These are phyloP conservation scores for Tragelaphus oryx DNA, from an alignment of 2,797 vertebrate genomes.

Conservation along the genomic window DNA sequence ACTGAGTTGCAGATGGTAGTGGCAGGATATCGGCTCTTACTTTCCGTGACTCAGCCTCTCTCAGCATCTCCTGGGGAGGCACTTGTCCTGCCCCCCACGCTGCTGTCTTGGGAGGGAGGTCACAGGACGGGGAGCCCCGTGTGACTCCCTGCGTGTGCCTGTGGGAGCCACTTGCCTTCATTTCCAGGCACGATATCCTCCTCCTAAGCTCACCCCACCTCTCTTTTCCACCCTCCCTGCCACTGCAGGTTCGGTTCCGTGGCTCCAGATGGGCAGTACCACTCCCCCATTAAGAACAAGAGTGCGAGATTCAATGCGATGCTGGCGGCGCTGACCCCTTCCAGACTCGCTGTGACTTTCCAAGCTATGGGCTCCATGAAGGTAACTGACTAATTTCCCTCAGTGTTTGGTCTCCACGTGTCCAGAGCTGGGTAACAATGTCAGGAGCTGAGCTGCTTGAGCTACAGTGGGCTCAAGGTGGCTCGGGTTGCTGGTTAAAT, in stretches of 20 bases:
- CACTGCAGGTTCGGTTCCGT: conserved; percentile 76
- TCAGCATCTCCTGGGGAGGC: not conserved
- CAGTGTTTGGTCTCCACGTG: not conserved
- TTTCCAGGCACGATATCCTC: not conserved
- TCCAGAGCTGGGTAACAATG: not conserved
- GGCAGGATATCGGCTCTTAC: not conserved
- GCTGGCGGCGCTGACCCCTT: conserved; percentile 74
- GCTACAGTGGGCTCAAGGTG: not conserved
- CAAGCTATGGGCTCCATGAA: conserved; percentile 76
- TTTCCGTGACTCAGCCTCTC: not conserved
- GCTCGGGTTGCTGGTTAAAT: not conserved
- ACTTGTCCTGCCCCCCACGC: accelerated
- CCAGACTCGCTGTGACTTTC: conserved; percentile 73
- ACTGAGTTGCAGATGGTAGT: not conserved
- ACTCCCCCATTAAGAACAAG: conserved; percentile 72
- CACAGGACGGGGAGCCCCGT: not conserved
- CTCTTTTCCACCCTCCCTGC: not conserved
- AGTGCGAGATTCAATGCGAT: conserved; percentile 71
- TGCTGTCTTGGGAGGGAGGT: not conserved
- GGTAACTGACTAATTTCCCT: conserved; percentile 52
- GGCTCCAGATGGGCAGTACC: conserved; percentile 69
- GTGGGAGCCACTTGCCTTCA: not conserved
- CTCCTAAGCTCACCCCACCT: not conserved
- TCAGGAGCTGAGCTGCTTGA: not conserved
- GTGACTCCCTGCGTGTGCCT: not conserved